These are phyloP conservation scores for Emydocephalus ijimae DNA, from an alignment of 2,113 vertebrate species.

Conservation along the genomic window DNA sequence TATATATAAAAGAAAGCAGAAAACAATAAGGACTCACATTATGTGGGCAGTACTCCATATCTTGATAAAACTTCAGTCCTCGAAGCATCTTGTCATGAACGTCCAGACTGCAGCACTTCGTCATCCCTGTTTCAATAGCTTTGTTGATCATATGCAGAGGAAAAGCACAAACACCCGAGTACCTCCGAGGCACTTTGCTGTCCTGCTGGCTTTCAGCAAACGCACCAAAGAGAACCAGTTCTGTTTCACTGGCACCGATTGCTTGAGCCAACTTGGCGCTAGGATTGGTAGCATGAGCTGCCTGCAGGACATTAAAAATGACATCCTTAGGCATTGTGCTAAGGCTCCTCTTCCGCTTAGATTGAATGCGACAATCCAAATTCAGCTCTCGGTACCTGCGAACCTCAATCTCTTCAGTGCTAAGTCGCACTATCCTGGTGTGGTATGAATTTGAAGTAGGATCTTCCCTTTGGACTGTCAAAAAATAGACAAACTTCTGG, in stretches of 20 bases:
- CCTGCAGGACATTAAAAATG: conserved; percentile 83
- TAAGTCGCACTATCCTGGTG: conserved; percentile 81
- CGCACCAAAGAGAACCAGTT: conserved; percentile 82
- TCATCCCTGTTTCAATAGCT: conserved; percentile 79
- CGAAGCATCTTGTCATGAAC: conserved; percentile 65
- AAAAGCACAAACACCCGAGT: conserved; percentile 88
- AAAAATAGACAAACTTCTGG: conserved; percentile 82
- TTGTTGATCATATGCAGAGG: conserved; percentile 77
- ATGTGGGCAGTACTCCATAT: conserved; percentile 80
- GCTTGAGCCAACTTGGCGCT: conserved; percentile 79
- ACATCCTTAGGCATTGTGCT: conserved; percentile 53
- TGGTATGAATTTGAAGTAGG: conserved; percentile 61
- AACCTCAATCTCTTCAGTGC: conserved; percentile 69
- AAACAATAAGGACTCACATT: conserved; percentile 72
- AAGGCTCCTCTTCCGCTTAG: conserved; percentile 70
- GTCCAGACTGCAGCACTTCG: conserved; percentile 74
- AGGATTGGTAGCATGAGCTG: conserved; percentile 78
- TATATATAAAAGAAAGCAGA: neutral
- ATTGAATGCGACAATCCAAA: conserved; percentile 84
- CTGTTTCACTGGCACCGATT: conserved; percentile 70
- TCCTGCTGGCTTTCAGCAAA: conserved; percentile 71
- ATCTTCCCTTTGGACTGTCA: conserved; percentile 81
- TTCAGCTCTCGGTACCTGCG: conserved; percentile 84
- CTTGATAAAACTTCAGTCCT: conserved; percentile 86
- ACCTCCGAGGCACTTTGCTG: conserved; percentile 44